Evolutionary conservation across 2,113 vertebrate species (phyloP).

Genomic region (Aphelocoma coerulescens): DNA sequence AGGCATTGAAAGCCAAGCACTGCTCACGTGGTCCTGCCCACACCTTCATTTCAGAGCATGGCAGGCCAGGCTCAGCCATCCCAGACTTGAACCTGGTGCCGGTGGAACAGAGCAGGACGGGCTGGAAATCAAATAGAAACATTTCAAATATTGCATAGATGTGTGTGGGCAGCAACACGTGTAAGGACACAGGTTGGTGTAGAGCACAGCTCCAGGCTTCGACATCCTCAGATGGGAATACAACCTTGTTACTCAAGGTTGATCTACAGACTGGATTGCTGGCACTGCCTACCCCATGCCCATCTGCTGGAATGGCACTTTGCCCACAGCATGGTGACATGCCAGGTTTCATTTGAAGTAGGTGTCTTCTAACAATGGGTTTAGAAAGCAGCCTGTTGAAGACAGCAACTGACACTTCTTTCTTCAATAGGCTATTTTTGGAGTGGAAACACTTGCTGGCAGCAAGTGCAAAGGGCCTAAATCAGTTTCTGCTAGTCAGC

Average conservation of each 20-base stretch:
- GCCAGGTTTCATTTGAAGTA: conserved; percentile 43
- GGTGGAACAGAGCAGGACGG: neutral
- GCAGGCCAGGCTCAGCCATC: neutral
- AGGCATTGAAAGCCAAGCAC: neutral
- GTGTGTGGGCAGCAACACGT: neutral
- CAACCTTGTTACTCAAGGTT: conserved; percentile 46
- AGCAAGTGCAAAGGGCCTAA: conserved; percentile 33
- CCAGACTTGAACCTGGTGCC: neutral
- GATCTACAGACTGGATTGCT: conserved; percentile 10
- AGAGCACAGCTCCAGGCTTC: neutral
- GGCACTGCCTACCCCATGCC: conserved; percentile 19
- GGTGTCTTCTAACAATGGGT: conserved; percentile 44
- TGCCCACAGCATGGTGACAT: neutral
- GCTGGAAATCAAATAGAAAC: neutral
- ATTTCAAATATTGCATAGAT: neutral
- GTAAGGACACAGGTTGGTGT: neutral
- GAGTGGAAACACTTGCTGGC: conserved; percentile 32
- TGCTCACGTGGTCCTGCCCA: neutral
- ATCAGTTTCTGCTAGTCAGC: conserved; percentile 27
- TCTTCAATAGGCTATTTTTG: conserved; percentile 48
- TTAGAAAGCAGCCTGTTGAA: conserved; percentile 45
- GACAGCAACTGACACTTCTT: conserved; percentile 43
- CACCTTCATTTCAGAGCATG: neutral
- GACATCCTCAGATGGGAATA: neutral
- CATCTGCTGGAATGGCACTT: conserved; percentile 52